Evolutionary conservation across 2,113 vertebrate species (phyloP), one percentile per base, ranked within the genome.

Genomic region (Ptilorrhoa leucosticta): DNA sequence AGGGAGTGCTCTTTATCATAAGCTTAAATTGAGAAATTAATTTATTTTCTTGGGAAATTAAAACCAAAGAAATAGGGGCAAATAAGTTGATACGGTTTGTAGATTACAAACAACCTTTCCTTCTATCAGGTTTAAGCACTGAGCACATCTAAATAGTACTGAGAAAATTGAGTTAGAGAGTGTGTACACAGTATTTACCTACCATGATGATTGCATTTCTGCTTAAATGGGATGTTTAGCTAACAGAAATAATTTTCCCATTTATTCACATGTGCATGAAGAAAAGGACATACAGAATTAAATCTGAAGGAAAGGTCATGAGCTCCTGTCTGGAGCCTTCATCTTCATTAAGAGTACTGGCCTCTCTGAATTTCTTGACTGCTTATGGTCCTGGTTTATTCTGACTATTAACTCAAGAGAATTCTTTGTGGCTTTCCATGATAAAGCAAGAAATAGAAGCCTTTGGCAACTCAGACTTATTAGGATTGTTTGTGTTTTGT

Each of bases 91-190:
- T 89, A 87, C 9, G 53, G 47, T 68, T 96, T 97, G 96, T 93
- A 95, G 88, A 91, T 97, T 95, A 83, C 44, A 91, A 94, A 77
- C 64, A 94, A 17, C 7, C 21, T 50, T 50, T 44, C 3, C 93
- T 97, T 94, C 96, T 95, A 80, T 98, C 89, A 95, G 75, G 48
- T 95, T 87, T 89, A 94, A 95, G 93, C 93, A 96, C 73, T 68
- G 37, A 96, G 76, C 31, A 19, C 88, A 89, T 96, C 91, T 97
- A 97, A 98, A 98, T 92, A 97, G 97, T 91, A 72, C 82, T 83
- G 83, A 97, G 96, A 98, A 98, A 97, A 98, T 66, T 97, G 94
- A 97, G 91, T 97, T 97, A 95, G 94, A 95, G 80, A 93, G 78
- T 90, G 47, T 93, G 95, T 72, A 97, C 85, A 95, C 66, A 96